Evolutionary conservation across 2,113 vertebrate species (phyloP).

Genomic region (Melanostigma gelatinosum): DNA sequence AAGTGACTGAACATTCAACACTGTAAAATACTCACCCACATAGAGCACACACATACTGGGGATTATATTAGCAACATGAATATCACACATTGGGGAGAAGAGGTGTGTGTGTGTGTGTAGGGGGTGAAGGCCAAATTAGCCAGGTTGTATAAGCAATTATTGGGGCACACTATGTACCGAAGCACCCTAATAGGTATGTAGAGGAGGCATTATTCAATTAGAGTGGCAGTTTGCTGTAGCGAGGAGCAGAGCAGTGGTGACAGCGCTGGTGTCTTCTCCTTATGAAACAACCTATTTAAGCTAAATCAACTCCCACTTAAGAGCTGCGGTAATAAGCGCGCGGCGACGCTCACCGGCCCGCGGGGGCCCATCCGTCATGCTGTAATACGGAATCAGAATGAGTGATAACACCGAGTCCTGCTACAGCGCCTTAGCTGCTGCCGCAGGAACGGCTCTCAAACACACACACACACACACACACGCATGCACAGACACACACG

Average conservation of each 20-base stretch:
- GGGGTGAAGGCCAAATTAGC: conserved; percentile 81
- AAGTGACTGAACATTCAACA: conserved; percentile 55
- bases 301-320: conserved; percentile 96
- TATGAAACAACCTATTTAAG: conserved; percentile 95
- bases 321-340: conserved; percentile 90
- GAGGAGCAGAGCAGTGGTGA: conserved; percentile 82
- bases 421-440: conserved; percentile 78
- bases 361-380: conserved; percentile 93
- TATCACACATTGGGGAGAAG: conserved; percentile 57
- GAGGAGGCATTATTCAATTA: conserved; percentile 93
- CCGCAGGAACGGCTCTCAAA: conserved; percentile 57
- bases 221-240: conserved; percentile 83
- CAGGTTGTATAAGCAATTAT: conserved; percentile 81
- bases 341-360: conserved; percentile 85
- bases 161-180: conserved; percentile 84
- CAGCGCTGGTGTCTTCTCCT: conserved; percentile 86
- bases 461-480: conserved; percentile 21
- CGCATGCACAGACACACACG: conserved; percentile 23
- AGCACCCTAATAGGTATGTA: conserved; percentile 82
- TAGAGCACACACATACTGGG: conserved; percentile 32
- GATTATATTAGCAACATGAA: conserved; percentile 70
- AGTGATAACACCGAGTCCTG: conserved; percentile 90
- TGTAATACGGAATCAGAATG: conserved; percentile 93
- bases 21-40: conserved; percentile 50
- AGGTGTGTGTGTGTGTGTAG: conserved; percentile 32